Conservation (phyloP, 2,113 vertebrate genomes). For the Trachemys scripta region DNA sequence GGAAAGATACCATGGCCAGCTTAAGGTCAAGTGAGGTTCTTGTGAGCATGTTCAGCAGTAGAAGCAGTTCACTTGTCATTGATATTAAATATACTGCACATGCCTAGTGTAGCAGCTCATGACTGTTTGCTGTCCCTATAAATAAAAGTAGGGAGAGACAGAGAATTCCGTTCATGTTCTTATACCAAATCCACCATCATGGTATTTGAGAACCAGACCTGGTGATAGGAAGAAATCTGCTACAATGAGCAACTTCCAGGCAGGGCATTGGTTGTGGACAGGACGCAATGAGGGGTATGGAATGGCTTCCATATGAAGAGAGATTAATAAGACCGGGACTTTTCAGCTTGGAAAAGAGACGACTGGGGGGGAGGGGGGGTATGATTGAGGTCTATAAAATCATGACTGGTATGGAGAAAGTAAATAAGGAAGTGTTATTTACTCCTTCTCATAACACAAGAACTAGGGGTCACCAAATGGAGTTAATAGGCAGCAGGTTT, state of each 20-base stretch:
- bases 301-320: too few relatives aligned
- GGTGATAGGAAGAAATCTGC: not conserved
- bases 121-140: not conserved
- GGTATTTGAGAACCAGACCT: not conserved
- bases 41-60: not conserved
- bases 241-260: not conserved
- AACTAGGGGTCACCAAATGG: too few relatives aligned
- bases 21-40: not conserved
- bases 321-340: too few relatives aligned
- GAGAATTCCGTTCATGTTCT: not conserved
- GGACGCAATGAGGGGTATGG: not conserved
- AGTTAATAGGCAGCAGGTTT: too few relatives aligned
- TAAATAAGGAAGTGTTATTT: too few relatives aligned
- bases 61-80: not conserved
- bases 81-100: not conserved
- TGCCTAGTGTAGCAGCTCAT: not conserved
- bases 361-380: too few relatives aligned
- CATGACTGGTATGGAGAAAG: too few relatives aligned
- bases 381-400: too few relatives aligned
- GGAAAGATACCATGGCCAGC: not conserved
- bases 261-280: conserved; percentile 7
- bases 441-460: too few relatives aligned
- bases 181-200: not conserved
- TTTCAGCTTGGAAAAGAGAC: too few relatives aligned
- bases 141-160: not conserved